phyloP scores from a whole-genome alignment of 2,113 vertebrate species.

The Colius striatus region DNA sequence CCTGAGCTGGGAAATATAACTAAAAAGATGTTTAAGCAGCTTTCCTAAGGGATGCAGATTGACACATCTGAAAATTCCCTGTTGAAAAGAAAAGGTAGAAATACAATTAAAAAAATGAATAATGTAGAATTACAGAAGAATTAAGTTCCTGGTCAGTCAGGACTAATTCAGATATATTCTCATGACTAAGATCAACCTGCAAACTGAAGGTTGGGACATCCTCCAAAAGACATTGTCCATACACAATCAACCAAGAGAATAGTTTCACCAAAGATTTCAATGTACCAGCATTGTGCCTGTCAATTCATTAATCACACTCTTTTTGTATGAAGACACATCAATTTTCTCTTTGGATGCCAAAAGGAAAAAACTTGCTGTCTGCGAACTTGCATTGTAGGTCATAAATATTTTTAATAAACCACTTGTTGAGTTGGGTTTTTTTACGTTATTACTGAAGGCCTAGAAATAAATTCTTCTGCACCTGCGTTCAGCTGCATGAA shows the following conservation, averaged over 20 bases:
- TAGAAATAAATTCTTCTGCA: neutral
- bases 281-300: neutral
- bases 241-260: neutral
- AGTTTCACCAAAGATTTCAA: neutral
- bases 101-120: neutral
- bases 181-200: neutral
- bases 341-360: neutral
- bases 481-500: neutral
- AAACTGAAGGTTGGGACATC: neutral
- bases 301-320: neutral
- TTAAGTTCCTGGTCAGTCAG: neutral
- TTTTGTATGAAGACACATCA: neutral
- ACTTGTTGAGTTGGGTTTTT: neutral
- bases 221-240: neutral
- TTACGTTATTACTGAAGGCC: neutral
- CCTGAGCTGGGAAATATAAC: neutral
- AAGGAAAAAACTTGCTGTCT: neutral
- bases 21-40: neutral
- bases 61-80: neutral
- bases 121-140: neutral
- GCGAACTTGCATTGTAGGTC: neutral
- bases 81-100: neutral
- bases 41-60: neutral
- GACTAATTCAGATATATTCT: neutral
- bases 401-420: constrained; percentile 28